Evolutionary conservation across 2,797 vertebrate species (phyloP).

Genomic region (Pteronotus mesoamericanus): DNA sequence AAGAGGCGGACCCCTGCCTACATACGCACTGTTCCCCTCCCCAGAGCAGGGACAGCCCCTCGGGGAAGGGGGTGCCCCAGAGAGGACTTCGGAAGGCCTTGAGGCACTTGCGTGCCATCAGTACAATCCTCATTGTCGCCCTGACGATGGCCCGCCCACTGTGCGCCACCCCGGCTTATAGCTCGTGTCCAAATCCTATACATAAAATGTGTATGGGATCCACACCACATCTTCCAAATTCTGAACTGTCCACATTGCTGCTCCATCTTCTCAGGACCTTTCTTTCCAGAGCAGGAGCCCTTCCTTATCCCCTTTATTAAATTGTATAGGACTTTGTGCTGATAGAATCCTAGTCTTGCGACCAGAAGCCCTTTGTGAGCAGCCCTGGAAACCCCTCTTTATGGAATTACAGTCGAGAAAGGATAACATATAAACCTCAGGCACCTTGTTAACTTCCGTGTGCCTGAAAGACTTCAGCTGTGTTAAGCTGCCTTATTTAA

Average conservation of each 20-base stretch:
- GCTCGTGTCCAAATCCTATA: neutral
- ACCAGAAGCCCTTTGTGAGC: neutral
- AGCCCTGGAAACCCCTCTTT: neutral
- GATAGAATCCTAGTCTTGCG: neutral
- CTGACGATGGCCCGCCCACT: fast-evolving
- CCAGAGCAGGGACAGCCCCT: neutral
- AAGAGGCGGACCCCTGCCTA: neutral
- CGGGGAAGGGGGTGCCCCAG: too few species aligned
- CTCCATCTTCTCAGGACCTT: neutral
- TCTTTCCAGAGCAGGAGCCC: neutral
- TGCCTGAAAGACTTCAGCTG: neutral
- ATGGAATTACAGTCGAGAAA: neutral
- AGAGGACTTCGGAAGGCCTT: neutral
- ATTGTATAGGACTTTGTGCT: neutral
- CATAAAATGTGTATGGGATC: neutral
- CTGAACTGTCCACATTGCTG: neutral
- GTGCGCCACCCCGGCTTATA: fast-evolving
- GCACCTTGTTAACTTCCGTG: neutral
- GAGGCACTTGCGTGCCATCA: neutral
- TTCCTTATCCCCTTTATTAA: neutral
- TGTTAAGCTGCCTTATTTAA: too few species aligned
- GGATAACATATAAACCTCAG: neutral
- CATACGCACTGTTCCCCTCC: fast-evolving
- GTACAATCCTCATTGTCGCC: neutral
- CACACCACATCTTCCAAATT: neutral